phyloP scores from a whole-genome alignment of 2,888 invertebrate species.

The Elysia crispata region DNA sequence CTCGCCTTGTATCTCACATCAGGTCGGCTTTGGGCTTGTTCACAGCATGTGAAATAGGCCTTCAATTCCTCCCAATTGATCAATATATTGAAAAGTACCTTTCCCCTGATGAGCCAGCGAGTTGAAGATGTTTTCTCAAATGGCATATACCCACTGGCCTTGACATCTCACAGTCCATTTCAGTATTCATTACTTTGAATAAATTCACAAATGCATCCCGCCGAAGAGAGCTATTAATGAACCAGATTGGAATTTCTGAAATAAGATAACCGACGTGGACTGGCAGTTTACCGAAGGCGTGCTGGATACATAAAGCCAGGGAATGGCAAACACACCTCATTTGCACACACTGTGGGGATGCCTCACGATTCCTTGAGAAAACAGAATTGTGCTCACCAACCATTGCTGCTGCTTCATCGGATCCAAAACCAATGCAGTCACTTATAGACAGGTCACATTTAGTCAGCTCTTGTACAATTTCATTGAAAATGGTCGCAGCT shows the following conservation, averaged over 20 bases:
- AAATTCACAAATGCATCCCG: background rate
- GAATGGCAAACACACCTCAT: constrained; percentile 5
- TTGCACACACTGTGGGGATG: background rate
- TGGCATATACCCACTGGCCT: background rate
- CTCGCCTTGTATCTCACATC: background rate
- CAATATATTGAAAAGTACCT: background rate
- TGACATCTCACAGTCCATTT: background rate
- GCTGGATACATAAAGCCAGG: background rate
- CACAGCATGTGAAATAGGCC: too few species aligned
- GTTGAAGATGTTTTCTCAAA: background rate
- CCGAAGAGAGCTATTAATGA: background rate
- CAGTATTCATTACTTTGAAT: background rate
- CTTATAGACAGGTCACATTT: background rate
- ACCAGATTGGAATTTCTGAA: constrained; percentile 4
- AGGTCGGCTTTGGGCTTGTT: background rate
- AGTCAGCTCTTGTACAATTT: background rate
- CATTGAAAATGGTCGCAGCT: background rate
- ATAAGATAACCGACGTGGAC: background rate
- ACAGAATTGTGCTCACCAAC: constrained; percentile 6
- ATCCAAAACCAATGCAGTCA: constrained; percentile 13
- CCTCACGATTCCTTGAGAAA: background rate
- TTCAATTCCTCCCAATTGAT: background rate
- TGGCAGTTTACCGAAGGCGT: background rate
- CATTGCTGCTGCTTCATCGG: background rate
- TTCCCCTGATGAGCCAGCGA: background rate